Percentiles rank a stretch among this genome's conserved stretches.
These are phyloP conservation scores for Pipistrellus pygmaeus DNA, from an alignment of 2,797 vertebrate species.

Conservation along the genomic window DNA sequence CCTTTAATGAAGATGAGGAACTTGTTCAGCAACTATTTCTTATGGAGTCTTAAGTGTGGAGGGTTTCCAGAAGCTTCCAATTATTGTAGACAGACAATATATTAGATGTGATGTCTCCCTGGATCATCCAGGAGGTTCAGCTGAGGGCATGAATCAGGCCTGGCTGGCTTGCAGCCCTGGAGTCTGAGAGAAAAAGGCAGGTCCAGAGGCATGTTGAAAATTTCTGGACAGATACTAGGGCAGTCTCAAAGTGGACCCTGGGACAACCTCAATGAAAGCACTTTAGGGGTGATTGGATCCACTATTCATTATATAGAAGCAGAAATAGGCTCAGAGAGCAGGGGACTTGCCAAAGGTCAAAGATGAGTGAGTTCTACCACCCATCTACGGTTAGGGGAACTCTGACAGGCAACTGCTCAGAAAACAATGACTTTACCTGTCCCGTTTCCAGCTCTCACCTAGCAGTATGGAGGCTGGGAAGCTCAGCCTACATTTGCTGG, in stretches of 20 bases:
- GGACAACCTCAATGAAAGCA: not conserved
- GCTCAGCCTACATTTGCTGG: not conserved
- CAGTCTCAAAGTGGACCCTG: not conserved
- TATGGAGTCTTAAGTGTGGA: not conserved
- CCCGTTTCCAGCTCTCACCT: not conserved
- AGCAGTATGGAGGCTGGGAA: not conserved
- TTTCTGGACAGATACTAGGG: not conserved
- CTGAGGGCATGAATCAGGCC: not conserved
- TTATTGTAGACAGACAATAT: not conserved
- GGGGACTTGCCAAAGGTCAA: not conserved
- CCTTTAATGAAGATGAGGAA: conserved; percentile 20
- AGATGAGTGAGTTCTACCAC: not conserved
- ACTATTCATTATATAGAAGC: not conserved
- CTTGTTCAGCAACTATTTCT: not conserved
- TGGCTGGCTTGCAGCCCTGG: not conserved
- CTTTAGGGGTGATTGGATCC: not conserved
- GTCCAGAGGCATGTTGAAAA: not conserved
- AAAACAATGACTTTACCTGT: not conserved
- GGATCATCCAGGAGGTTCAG: not conserved
- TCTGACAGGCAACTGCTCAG: not conserved
- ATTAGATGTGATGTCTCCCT: not conserved
- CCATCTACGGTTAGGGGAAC: not conserved
- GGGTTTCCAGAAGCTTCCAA: conserved; percentile 21
- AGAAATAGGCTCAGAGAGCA: not conserved
- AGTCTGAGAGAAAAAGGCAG: not conserved